Evolutionary conservation across 1,140 invertebrate species (phyloP), one percentile per base, ranked within the genome.

Genomic region (Magallana ariakensis): DNA sequence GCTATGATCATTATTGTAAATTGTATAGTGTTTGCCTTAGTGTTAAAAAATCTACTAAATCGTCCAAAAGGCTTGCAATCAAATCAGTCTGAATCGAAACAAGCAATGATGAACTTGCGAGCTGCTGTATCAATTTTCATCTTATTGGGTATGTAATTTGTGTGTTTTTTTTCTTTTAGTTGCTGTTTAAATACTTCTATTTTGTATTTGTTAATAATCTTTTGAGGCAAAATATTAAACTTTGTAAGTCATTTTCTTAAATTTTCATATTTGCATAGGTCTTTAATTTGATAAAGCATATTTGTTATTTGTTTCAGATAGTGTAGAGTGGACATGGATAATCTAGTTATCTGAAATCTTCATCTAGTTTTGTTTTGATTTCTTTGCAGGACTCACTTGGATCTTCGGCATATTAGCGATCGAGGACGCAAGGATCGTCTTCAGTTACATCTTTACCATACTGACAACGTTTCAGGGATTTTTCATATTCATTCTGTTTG

Each of bases 401-500:
- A 91, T 95, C 2, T 94, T 95, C 62, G 95, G 95, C n/a, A 93
- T 95, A 46, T 89, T 96, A 33, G 95, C 95, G 9, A 91, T 96
- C 8, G 94, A 94, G 53, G 91, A 93, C 22, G 93, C 94, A 3
- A 90, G 94, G 56, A 80, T 95, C 0, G 90, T 94, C 10, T 95
- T 95, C 88, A 94, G 95, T 82, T 96, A 96, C 88, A 87, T 96
- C 53, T 96, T 95, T 91, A 95, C 94, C 85, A 91, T 95, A 19
- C 89, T 93, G 57, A 95, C 94, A 89, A 94, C 95, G 11, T 90
- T 95, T 9, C 95, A 95, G 91, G 95, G 95, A 46, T 95, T 96
- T 84, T 92, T 95, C 84, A 95, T 96, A 33, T 95, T 95, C 86
- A 56, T 95, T 13, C 86, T 93, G 19, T 92, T 92, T 88, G 92